These are phyloP conservation scores for Nicator chloris DNA, from an alignment of 2,113 vertebrate species.

Conservation along the genomic window DNA sequence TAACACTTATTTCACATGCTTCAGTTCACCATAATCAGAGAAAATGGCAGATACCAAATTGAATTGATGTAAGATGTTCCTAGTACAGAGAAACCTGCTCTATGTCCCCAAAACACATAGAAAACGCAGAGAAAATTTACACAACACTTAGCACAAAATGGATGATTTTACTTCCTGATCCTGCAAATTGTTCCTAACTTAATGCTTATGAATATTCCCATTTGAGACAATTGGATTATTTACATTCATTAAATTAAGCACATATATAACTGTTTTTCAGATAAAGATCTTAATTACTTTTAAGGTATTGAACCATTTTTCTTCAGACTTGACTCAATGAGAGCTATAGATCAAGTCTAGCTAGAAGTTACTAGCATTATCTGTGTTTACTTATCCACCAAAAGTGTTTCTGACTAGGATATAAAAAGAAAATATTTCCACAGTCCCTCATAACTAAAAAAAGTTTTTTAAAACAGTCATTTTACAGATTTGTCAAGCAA, in stretches of 20 bases:
- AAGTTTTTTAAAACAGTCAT: not conserved
- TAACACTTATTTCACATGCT: not conserved
- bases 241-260: constrained; percentile 57
- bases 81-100: not conserved
- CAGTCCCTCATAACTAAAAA: not conserved
- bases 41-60: not conserved
- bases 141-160: not conserved
- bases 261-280: constrained; percentile 53
- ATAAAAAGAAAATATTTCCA: not conserved
- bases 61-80: not conserved
- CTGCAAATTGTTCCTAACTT: constrained; percentile 7
- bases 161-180: not conserved
- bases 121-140: constrained; percentile 1
- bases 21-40: not conserved
- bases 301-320: constrained; percentile 54
- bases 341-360: constrained; percentile 51
- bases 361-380: constrained; percentile 1
- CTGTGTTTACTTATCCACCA: not conserved
- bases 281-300: constrained; percentile 67
- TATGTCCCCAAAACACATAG: not conserved
- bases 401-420: not conserved
- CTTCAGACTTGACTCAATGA: constrained; percentile 58
- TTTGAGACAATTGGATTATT: constrained; percentile 43
- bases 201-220: constrained; percentile 55
- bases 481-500: not conserved